Conservation (phyloP, 2,113 vertebrate species). For the Phalacrocorax aristotelis region DNA sequence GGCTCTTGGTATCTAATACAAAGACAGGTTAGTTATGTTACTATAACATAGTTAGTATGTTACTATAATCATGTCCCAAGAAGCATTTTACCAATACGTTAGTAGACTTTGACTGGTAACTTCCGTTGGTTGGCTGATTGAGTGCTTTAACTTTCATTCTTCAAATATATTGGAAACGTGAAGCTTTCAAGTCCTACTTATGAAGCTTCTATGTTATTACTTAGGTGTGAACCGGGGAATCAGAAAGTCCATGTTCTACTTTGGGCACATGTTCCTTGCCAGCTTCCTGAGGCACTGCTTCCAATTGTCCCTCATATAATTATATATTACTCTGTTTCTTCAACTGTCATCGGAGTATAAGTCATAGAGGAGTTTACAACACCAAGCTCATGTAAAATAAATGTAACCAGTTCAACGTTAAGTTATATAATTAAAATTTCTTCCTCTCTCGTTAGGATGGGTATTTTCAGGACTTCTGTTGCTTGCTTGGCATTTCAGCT, state of each 20-base stretch:
- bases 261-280: constrained; percentile 17
- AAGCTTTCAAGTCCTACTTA: background rate
- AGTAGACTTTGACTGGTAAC: background rate
- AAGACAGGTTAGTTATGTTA: background rate
- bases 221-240: constrained; percentile 7
- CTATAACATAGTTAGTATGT: background rate
- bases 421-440: constrained; percentile 31
- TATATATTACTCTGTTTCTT: constrained; percentile 36
- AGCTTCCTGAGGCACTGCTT: constrained; percentile 55
- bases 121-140: background rate
- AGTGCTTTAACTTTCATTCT: background rate
- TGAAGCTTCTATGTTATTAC: background rate
- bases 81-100: background rate
- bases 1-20: background rate
- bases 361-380: background rate
- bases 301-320: constrained; percentile 49
- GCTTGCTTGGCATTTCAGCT: background rate
- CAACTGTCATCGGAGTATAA: background rate
- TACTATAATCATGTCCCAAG: background rate
- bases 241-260: background rate
- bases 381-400: constrained; percentile 59
- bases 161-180: background rate
- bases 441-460: constrained; percentile 37
- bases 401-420: constrained; percentile 18
- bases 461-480: background rate